Conservation (phyloP, 2,888 invertebrate genomes). For the Quadroppia sp. region DNA sequence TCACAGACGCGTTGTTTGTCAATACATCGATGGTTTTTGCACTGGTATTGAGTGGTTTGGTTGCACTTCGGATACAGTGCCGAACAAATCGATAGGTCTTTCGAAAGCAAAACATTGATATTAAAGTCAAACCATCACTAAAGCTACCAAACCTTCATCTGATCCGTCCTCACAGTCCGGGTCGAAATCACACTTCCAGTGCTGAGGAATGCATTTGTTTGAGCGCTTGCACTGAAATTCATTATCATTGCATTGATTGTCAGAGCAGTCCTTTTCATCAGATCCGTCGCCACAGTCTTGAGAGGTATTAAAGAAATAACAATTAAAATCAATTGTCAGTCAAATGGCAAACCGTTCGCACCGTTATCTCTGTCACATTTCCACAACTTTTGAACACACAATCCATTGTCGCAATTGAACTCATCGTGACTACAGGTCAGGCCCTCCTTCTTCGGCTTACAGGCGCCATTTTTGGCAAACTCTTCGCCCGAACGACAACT, state of each 20-base stretch:
- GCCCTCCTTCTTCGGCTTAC: conserved; percentile 56
- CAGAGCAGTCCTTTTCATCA: conserved; percentile 58
- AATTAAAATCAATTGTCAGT: not conserved
- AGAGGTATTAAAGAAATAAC: not conserved
- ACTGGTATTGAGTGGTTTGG: conserved; percentile 85
- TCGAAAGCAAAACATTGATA: conserved; percentile 49
- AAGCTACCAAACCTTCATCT: conserved; percentile 68
- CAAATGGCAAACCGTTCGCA: not conserved
- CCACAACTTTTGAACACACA: conserved; percentile 89
- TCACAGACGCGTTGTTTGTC: conserved; percentile 81
- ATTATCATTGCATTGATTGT: conserved; percentile 40
- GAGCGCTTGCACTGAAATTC: conserved; percentile 81
- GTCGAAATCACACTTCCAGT: conserved; percentile 94
- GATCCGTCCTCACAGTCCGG: conserved; percentile 92
- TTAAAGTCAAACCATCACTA: not conserved
- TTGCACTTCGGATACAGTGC: conserved; percentile 77
- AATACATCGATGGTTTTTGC: conserved; percentile 86
- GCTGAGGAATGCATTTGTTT: conserved; percentile 74
- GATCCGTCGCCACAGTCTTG: conserved; percentile 79
- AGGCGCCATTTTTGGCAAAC: conserved; percentile 66
- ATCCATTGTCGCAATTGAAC: conserved; percentile 80
- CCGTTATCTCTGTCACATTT: conserved; percentile 86
- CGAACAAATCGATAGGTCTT: conserved; percentile 59
- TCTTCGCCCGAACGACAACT: conserved; percentile 51
- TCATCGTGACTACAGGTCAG: conserved; percentile 65